phyloP scores from a whole-genome alignment of 2,888 invertebrate species.

The Glyphotaelius pellucidus region DNA sequence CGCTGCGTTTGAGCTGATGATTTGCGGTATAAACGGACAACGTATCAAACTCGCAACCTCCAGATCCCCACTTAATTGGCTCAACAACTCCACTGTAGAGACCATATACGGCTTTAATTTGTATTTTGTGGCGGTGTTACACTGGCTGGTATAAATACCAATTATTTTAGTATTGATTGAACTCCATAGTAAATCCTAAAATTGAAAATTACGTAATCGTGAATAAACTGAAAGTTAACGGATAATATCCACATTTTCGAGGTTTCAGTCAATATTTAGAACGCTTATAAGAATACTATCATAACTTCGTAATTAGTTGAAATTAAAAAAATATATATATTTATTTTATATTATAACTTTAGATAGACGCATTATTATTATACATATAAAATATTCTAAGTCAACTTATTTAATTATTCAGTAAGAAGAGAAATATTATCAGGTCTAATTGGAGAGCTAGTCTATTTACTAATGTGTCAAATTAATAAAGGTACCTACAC shows the following conservation, averaged over 20 bases:
- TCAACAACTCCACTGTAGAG: neutral
- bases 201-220: neutral
- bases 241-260: too few species aligned
- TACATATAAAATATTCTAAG: too few species aligned
- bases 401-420: too few species aligned
- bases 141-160: neutral
- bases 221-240: neutral
- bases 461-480: too few species aligned
- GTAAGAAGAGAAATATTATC: too few species aligned
- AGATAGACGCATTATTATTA: too few species aligned
- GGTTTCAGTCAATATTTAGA: neutral
- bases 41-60: neutral
- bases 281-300: neutral
- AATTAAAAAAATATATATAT: too few species aligned
- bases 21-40: neutral
- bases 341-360: too few species aligned
- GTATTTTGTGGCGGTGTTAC: too few species aligned
- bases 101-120: neutral
- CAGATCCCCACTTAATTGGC: neutral
- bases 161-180: neutral
- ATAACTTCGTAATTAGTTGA: neutral
- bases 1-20: neutral
- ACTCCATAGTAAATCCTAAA: neutral
- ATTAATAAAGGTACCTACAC: too few species aligned
- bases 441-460: too few species aligned